Base-by-base conservation (phyloP, 2,888 invertebrate species). In the Leptinotarsa haldemani region DNA sequence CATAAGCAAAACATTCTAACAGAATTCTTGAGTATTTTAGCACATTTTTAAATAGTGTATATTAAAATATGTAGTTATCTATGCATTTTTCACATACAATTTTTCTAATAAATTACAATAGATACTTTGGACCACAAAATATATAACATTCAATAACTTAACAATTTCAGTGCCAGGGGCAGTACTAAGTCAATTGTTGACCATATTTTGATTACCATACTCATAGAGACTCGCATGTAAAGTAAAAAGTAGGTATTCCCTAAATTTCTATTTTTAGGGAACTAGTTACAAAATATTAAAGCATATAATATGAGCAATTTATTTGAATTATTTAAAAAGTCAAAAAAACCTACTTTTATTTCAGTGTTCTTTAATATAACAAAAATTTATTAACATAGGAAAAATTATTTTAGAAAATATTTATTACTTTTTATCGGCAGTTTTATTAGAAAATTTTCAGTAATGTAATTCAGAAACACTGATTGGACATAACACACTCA, bases 101-200 rank as follows among this genome's bases (percentile, higher is more conserved):
- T 25, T 61, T 13, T 16, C 61, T 61, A 61, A 61, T 16, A 40
- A 56, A 56, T 13, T 56, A 56, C 56, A 40, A 61, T 61, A 61
- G 30, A 61, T 61, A 40, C 61, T 61, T 61, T 61, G 61, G 61
- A 61, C 61, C 61, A 61, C 61, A 61, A 61, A 61, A 61, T 61
- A 61, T 61, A 61, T 30, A 61, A 40, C 30, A 61, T 61, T 61
- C 61, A 61, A 61, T 61, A 61, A 61, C 25, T 61, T 40, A 61
- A 61, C 61, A 61, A 61, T 30, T 15, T 61, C 61, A 61, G 61
- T 61, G n/a, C n/a, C 20, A 25, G 15, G 58, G 22, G 13, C 15
- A 58, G 58, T 58, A 58, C 22, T 22, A 58, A 25, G 58, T 58
- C 58, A 58, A 15, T 13, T 25, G 25, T 58, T 58, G 58, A 58